Conservation (phyloP, 1,140 invertebrate genomes). For the Conus betulinus region DNA sequence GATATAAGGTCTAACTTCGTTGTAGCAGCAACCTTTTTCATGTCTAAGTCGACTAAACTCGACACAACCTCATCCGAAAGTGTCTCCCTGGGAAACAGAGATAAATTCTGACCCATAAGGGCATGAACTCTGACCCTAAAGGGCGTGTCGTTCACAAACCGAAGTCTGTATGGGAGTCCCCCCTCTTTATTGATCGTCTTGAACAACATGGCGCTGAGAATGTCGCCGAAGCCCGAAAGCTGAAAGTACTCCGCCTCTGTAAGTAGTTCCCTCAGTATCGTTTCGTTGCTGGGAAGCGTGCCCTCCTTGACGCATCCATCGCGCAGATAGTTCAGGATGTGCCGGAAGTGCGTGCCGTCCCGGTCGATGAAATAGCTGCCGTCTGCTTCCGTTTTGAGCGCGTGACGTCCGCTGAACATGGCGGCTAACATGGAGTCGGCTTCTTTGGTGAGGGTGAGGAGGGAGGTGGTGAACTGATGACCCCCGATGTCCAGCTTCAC, state of each 20-base stretch:
- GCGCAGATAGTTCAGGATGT: conserved; percentile 70
- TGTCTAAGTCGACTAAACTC: not conserved
- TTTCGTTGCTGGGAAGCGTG: conserved; percentile 64
- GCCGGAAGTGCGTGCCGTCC: conserved; percentile 72
- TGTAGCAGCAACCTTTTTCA: not conserved
- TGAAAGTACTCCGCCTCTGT: conserved; percentile 71
- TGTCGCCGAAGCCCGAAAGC: conserved; percentile 60
- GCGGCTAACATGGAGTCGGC: conserved; percentile 72
- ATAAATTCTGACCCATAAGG: not conserved
- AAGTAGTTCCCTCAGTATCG: conserved; percentile 62
- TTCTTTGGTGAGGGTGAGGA: conserved; percentile 69
- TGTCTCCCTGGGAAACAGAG: not conserved
- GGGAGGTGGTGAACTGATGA: conserved; percentile 70
- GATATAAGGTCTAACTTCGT: not conserved
- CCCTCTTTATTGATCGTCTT: not conserved
- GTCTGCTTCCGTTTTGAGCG: conserved; percentile 60
- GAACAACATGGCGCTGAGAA: conserved; percentile 19
- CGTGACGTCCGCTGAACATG: conserved; percentile 72
- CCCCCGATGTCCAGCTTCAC: conserved; percentile 75
- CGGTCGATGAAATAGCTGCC: conserved; percentile 72
- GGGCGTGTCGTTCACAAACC: not conserved
- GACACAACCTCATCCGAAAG: not conserved
- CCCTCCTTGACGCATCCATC: conserved; percentile 71
- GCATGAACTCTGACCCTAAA: not conserved
- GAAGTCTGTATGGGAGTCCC: not conserved